phyloP scores from a whole-genome alignment of 30 jellyfish, hydroid and myxozoan genomes.

The Catostylus mosaicus region DNA sequence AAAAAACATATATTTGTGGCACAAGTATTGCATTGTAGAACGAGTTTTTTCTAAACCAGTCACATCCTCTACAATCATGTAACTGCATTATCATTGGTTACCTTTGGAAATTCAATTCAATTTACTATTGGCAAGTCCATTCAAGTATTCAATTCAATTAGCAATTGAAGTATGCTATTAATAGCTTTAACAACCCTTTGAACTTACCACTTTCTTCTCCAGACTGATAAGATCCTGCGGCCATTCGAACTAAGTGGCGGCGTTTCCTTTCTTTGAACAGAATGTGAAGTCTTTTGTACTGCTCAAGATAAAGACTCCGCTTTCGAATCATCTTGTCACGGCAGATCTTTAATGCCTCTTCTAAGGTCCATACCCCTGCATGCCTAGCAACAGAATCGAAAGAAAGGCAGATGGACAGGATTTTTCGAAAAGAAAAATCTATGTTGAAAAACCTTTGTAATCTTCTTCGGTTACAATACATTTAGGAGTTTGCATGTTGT shows the following conservation, averaged over 20 bases:
- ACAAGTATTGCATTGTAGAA: no score
- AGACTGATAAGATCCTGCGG: constrained; percentile 4
- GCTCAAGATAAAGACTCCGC: constrained; percentile 78
- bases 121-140: not conserved
- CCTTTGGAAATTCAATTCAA: not conserved
- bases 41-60: not conserved
- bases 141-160: not conserved
- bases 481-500: no score
- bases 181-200: no score
- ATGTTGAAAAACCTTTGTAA: no score
- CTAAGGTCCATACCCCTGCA: constrained; percentile 98
- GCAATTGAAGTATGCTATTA: not conserved
- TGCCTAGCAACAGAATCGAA: constrained; percentile 36
- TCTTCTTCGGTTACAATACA: no score
- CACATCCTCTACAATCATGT: not conserved
- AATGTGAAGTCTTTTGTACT: constrained; percentile 70
- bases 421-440: no score
- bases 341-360: constrained; percentile 83
- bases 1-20: no score
- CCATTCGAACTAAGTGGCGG: constrained; percentile 50
- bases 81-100: not conserved
- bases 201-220: not conserved
- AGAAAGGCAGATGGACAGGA: no score
- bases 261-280: constrained; percentile 72
- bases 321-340: constrained; percentile 85